Conservation (phyloP, 2,888 invertebrate species). For the Griposia aprilina region DNA sequence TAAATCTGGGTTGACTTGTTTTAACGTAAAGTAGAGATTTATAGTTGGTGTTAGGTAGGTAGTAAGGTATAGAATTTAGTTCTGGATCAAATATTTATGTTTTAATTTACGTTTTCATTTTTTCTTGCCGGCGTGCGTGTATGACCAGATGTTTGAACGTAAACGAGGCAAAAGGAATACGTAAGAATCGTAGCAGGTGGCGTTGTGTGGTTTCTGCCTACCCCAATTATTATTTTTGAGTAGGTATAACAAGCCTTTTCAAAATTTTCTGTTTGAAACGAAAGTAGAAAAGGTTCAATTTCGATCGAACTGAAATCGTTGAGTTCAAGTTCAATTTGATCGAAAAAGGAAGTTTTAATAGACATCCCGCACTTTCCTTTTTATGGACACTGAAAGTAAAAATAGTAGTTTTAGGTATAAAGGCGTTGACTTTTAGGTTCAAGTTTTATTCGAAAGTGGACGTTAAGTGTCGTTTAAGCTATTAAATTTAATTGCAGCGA, state of each 20-base stretch:
- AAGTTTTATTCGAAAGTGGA: conserved; percentile 35
- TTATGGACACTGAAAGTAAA: conserved; percentile 19
- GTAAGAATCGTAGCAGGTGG: too few relatives aligned
- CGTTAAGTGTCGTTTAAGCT: neutral
- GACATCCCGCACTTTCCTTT: conserved; percentile 38
- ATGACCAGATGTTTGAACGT: too few relatives aligned
- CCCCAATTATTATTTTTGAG: neutral
- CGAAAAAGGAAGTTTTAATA: conserved; percentile 13
- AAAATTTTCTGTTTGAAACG: neutral
- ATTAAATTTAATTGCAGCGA: conserved; percentile 35
- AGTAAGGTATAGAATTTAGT: neutral
- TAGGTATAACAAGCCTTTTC: neutral
- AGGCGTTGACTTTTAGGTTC: neutral
- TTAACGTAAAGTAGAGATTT: neutral
- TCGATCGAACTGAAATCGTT: conserved; percentile 5
- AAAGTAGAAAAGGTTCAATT: neutral
- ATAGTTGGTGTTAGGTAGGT: neutral
- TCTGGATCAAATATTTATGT: neutral
- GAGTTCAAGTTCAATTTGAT: conserved; percentile 1
- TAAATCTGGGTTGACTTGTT: neutral
- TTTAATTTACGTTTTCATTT: neutral
- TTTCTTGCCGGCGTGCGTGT: too few relatives aligned
- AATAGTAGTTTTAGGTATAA: neutral
- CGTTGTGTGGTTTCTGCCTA: too few relatives aligned
- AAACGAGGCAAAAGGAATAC: too few relatives aligned